Base-by-base conservation (phyloP, 2,888 invertebrate species). In the Cyaniris semiargus region DNA sequence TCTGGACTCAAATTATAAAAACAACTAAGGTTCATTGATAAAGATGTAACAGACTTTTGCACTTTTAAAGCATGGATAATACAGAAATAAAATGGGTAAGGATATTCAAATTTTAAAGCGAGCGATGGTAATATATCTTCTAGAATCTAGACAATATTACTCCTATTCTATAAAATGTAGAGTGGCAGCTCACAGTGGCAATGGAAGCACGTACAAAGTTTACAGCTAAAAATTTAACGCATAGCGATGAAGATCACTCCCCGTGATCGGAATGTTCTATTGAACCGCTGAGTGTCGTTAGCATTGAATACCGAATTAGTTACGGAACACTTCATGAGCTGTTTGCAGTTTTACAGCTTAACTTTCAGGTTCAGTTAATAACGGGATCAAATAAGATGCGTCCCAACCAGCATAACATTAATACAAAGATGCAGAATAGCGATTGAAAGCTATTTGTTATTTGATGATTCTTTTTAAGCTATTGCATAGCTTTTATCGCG, bases 191-290 rank as follows among this genome's bases (percentile, higher is more conserved):
- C 21, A 8, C 21, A 3, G 21, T 58, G 76, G 77, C 78, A 80
- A 78, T 78, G 71, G 79, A 79, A 83, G 83, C 86, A 88, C 86
- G 87, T 88, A 82, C 86, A 80, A 83, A 84, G 86, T 88, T 89
- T 87, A 87, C 84, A 81, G 84, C 85, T 85, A 82, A 80, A 83
- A 86, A 86, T 79, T 79, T 77, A 70, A 80, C 76, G 78, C 78
- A 78, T 79, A 76, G 78, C 77, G 75, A 74, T 79, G 76, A 75
- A 77, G 15, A 78, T 74, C 76, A 76, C 76, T 74, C 76, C 44
- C 34, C 77, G 78, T 79, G 70, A 34, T 70, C 76, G 53, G 70
- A 76, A 76, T 76, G 70, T 76, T 76, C 71, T 76, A 76, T 70
- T 53, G 34, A 72, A 48, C 72, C 72, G 13, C 72, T 6, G 71